A percentile compares a stretch with the other conserved stretches of the same genome.
These are phyloP conservation scores for Trichosurus vulpecula DNA, from an alignment of 2,797 vertebrate genomes.

Conservation along the genomic window DNA sequence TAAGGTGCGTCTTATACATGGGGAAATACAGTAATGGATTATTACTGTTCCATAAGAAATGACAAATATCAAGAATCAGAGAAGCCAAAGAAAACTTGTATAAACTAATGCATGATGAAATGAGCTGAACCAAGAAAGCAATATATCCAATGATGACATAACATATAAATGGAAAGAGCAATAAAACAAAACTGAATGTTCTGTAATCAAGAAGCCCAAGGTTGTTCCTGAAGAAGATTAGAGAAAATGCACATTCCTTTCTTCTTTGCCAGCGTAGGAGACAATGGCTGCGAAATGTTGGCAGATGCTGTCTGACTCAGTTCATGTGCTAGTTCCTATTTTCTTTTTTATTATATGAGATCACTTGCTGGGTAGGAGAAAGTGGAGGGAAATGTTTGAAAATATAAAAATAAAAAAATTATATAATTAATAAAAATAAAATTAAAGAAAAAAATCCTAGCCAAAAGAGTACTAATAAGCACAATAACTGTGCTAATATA, in stretches of 20 bases:
- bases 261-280: background rate
- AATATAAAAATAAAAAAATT: no score
- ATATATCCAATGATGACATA: background rate
- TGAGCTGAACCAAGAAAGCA: background rate
- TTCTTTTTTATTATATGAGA: background rate
- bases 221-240: background rate
- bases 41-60: background rate
- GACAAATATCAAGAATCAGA: background rate
- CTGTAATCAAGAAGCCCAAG: background rate
- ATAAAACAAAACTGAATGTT: background rate
- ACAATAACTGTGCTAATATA: background rate
- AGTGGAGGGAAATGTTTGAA: background rate
- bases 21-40: no score
- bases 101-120: background rate
- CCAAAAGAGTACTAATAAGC: background rate
- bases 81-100: background rate
- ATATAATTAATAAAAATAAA: background rate
- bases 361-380: background rate
- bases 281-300: background rate
- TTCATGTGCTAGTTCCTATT: background rate
- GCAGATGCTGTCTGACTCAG: background rate
- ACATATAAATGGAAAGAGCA: background rate
- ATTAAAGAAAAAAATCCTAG: background rate
- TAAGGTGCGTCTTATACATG: no score
- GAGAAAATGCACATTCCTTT: background rate